Base-by-base conservation (phyloP, 2,113 vertebrate genomes). In the Pungitius pungitius region DNA sequence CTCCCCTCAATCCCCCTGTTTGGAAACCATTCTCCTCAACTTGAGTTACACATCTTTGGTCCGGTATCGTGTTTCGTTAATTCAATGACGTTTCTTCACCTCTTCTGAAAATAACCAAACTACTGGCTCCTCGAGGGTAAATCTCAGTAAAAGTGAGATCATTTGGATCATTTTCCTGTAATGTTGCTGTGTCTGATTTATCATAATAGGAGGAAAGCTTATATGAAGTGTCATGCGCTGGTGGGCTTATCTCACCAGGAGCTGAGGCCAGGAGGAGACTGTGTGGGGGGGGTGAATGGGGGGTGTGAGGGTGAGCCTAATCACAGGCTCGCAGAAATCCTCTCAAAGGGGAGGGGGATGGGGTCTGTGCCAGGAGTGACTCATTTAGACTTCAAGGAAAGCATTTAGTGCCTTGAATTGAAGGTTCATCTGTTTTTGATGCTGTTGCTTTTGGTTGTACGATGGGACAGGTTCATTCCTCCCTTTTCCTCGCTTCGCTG, bases 291-390 rank as follows among this genome's bases (percentile, higher is more conserved):
- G n/a, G n/a, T n/a, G n/a, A n/a, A n/a, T n/a, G n/a, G n/a, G n/a
- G n/a, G n/a, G n/a, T n/a, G n/a, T n/a, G n/a, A n/a, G n/a, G 84
- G 75, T 72, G 85, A 88, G 83, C 75, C 87, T 92, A 91, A 92
- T 91, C 91, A 92, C 75, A 15, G 67, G 81, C 73, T 90, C 20
- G 17, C 89, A 88, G 88, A 92, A 91, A 84, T 89, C 88, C 79
- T 84, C 83, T 80, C 85, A 89, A 84, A 88, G 63, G 70, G 80
- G 57, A 64, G 76, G 74, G 82, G 83, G 75, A 47, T 57, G 80
- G 74, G 82, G 70, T 60, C 26, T 24, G 72, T 86, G 85, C 76
- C 86, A 52, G 56, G 78, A 40, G 88, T 86, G 85, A 87, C 81
- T 86, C 78, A 79, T 88, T 92, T 88, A 88, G 81, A 75, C 78